A percentile compares a stretch with the other conserved stretches of the same genome.
phyloP scores from a whole-genome alignment of 2,888 invertebrate genomes.

The Protophormia terraenovae region DNA sequence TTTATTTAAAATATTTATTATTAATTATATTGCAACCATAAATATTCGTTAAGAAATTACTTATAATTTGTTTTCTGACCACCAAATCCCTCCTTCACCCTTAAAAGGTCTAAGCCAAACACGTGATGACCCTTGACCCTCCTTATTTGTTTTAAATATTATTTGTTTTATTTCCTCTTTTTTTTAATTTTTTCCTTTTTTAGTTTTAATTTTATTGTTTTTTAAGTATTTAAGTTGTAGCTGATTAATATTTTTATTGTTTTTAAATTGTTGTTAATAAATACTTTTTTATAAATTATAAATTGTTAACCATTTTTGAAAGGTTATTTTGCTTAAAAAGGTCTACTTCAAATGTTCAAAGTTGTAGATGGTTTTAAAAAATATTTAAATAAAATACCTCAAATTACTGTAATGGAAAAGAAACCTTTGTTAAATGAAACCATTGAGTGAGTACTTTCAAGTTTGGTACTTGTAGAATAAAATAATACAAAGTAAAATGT shows the following conservation, averaged over 20 bases:
- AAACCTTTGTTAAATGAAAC: not conserved
- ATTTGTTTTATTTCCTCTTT: not conserved
- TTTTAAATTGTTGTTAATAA: not conserved
- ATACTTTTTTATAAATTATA: not conserved
- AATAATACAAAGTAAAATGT: not conserved
- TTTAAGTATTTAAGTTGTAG: not conserved
- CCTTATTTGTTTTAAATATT: not conserved
- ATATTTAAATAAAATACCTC: not conserved
- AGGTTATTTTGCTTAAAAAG: not conserved
- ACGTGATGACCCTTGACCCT: not conserved
- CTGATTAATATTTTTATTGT: not conserved
- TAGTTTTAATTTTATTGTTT: not conserved
- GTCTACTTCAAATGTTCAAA: conserved; percentile 4
- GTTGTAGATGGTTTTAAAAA: not conserved
- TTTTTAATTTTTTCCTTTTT: not conserved
- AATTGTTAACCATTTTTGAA: not conserved
- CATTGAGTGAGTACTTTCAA: not conserved
- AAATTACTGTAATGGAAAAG: not conserved
- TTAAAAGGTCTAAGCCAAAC: not conserved
- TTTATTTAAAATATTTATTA: too few species aligned
- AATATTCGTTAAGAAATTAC: too few species aligned
- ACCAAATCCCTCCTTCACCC: not conserved
- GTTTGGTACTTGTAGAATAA: not conserved
- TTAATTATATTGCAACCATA: too few species aligned
- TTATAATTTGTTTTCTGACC: too few species aligned